phyloP scores from a whole-genome alignment of 2,888 invertebrate genomes.

The Pterostichus madidus region DNA sequence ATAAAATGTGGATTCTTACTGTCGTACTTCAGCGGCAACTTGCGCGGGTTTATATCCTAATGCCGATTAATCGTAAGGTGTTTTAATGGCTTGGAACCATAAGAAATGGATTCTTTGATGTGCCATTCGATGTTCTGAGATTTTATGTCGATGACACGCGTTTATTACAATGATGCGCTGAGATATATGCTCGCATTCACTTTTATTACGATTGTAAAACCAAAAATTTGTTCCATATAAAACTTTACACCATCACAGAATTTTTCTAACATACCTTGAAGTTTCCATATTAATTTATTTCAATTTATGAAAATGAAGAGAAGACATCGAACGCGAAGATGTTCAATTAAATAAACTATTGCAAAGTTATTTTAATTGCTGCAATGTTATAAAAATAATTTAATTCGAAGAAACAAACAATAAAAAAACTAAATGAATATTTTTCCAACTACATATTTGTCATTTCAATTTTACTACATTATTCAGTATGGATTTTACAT shows the following conservation, averaged over 20 bases:
- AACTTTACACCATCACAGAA: background rate
- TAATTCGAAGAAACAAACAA: too few species aligned
- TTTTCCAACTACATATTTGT: too few species aligned
- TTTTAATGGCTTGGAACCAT: slow-evolving; percentile 38
- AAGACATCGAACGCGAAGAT: too few species aligned
- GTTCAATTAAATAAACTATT: too few species aligned
- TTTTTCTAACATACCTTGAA: background rate
- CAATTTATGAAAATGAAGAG: too few species aligned
- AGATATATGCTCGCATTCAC: slow-evolving; percentile 31
- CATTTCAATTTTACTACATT: too few species aligned
- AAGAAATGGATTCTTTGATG: slow-evolving; percentile 24
- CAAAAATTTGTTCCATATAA: slow-evolving; percentile 11
- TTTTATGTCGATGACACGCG: slow-evolving; percentile 44
- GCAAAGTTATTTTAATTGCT: too few species aligned
- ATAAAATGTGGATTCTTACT: slow-evolving; percentile 42
- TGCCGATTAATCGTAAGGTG: slow-evolving; percentile 42
- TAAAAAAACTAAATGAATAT: too few species aligned
- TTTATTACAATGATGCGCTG: slow-evolving; percentile 44
- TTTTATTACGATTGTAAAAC: slow-evolving; percentile 40
- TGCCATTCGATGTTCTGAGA: slow-evolving; percentile 20
- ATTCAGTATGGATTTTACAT: too few species aligned
- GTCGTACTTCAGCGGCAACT: background rate
- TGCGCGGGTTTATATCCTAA: slow-evolving; percentile 23
- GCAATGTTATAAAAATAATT: too few species aligned
- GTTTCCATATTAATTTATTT: too few species aligned